phyloP scores from a whole-genome alignment of 2,113 vertebrate genomes.

The Tringa solitaria region DNA sequence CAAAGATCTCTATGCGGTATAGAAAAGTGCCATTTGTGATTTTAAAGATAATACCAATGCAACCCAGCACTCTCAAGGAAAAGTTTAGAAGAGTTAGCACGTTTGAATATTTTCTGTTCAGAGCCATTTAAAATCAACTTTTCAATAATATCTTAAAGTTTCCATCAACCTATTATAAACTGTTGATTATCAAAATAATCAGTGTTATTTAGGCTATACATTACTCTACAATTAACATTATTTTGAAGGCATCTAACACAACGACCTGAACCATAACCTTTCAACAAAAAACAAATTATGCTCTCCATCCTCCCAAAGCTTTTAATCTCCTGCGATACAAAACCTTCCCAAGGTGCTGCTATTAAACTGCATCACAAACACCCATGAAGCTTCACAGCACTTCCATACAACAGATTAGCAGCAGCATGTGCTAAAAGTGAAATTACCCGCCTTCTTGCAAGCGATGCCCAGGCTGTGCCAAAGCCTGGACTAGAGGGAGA shows the following conservation, averaged over 20 bases:
- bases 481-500: not conserved
- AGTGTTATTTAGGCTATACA: not conserved
- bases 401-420: not conserved
- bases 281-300: not conserved
- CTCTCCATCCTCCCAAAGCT: not conserved
- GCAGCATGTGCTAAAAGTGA: not conserved
- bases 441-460: not conserved
- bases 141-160: not conserved
- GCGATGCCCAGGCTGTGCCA: not conserved
- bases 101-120: not conserved
- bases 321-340: not conserved
- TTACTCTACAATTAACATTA: not conserved
- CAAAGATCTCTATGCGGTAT: not conserved
- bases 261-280: not conserved
- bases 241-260: not conserved
- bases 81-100: not conserved
- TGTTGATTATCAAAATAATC: not conserved
- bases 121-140: not conserved
- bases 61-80: not conserved
- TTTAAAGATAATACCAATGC: not conserved
- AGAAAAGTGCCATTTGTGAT: not conserved
- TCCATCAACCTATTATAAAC: not conserved
- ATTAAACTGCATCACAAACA: not conserved
- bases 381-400: rapidly evolving
- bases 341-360: not conserved